phyloP scores from a whole-genome alignment of 2,888 invertebrate genomes.

The Drosophila phalerata region DNA sequence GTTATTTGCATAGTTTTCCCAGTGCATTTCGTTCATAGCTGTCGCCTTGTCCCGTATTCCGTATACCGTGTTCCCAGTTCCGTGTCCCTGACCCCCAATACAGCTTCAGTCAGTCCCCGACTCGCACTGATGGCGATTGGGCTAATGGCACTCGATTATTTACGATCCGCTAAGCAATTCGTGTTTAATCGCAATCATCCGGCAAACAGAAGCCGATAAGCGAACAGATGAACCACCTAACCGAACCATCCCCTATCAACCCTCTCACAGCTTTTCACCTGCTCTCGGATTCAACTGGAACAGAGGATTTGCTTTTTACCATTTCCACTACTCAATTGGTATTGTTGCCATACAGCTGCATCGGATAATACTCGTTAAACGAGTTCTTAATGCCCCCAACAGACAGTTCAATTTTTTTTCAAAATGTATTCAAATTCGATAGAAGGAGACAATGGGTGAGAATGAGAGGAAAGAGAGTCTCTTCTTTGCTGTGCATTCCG shows the following conservation, averaged over 20 bases:
- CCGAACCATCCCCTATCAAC: constrained; percentile 6
- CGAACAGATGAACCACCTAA: constrained; percentile 54
- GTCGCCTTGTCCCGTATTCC: constrained; percentile 7
- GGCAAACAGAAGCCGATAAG: constrained; percentile 65
- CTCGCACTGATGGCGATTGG: constrained; percentile 40
- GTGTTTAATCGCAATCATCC: constrained; percentile 68
- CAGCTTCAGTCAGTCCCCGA: not conserved
- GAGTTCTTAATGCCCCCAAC: constrained; percentile 62
- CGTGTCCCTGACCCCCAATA: not conserved
- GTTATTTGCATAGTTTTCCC: constrained; percentile 69
- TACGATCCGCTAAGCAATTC: constrained; percentile 73
- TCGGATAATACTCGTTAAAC: constrained; percentile 57
- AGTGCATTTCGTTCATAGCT: constrained; percentile 40
- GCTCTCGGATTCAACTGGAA: constrained; percentile 1
- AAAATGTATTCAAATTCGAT: constrained; percentile 43
- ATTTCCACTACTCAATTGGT: constrained; percentile 10
- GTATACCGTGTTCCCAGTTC: not conserved
- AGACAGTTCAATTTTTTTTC: constrained; percentile 48
- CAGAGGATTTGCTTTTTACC: constrained; percentile 3
- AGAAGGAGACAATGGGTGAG: not conserved
- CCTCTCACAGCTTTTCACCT: constrained; percentile 1
- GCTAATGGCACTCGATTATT: constrained; percentile 70
- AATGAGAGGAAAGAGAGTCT: not conserved
- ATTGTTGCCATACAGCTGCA: constrained; percentile 32
- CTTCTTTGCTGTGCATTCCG: constrained; percentile 41